Percentiles rank a stretch among this genome's conserved stretches.
phyloP scores from a whole-genome alignment of 2,888 invertebrate species.

The Macropis europaea region DNA sequence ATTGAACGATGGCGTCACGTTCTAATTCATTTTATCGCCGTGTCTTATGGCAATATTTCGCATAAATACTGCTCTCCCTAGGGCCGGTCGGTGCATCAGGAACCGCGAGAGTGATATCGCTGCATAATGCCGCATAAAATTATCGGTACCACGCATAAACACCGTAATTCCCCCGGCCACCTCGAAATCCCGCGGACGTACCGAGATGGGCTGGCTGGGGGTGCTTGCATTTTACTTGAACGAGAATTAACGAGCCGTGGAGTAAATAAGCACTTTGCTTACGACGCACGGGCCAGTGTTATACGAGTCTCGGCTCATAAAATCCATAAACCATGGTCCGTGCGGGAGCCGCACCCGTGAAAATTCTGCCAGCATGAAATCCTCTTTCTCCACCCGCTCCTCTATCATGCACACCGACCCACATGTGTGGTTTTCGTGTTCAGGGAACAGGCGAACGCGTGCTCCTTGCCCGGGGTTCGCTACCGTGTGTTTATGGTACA shows the following conservation, averaged over 20 bases:
- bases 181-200: slow-evolving; percentile 12
- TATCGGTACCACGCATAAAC: slow-evolving; percentile 36
- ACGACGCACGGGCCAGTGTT: slow-evolving; percentile 47
- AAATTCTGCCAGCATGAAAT: slow-evolving; percentile 38
- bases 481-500: no score
- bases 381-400: background rate
- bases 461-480: no score
- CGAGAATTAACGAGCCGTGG: slow-evolving; percentile 59
- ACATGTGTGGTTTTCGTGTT: no score
- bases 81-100: background rate
- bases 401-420: background rate
- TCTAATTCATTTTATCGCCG: slow-evolving; percentile 23
- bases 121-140: slow-evolving; percentile 29
- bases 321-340: slow-evolving; percentile 54
- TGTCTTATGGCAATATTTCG: background rate
- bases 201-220: no score
- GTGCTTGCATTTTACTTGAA: slow-evolving; percentile 46
- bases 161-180: slow-evolving; percentile 26
- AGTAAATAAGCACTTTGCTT: slow-evolving; percentile 63
- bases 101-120: slow-evolving; percentile 12
- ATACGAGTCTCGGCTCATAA: slow-evolving; percentile 52
- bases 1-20: background rate
- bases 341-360: slow-evolving; percentile 40
- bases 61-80: no score
- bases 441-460: no score